Conservation (phyloP, 2,797 vertebrate genomes). For the Merluccius polli region DNA sequence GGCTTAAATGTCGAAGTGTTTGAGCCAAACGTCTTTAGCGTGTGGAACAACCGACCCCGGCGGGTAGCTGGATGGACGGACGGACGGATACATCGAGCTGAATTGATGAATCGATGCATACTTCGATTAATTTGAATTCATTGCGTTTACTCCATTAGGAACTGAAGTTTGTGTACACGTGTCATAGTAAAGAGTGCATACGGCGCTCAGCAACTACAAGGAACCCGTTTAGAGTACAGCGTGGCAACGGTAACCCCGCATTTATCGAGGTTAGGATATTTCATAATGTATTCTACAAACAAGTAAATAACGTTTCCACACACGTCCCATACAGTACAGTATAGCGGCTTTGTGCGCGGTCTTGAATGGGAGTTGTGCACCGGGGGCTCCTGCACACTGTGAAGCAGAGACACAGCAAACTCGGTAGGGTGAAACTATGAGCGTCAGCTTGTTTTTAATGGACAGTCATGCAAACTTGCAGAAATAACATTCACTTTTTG, state of each 20-base stretch:
- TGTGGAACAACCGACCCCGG: too few relatives aligned
- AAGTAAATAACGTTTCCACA: too few relatives aligned
- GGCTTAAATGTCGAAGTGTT: neutral
- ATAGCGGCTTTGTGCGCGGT: neutral
- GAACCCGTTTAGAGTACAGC: neutral
- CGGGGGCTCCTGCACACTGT: neutral
- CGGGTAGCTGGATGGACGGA: neutral
- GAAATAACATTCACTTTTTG: conserved; percentile 32
- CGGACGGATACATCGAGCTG: neutral
- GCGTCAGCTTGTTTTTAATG: conserved; percentile 31
- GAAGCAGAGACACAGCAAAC: neutral
- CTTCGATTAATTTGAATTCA: neutral
- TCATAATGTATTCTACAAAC: too few relatives aligned
- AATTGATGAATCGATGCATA: neutral
- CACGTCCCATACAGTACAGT: neutral
- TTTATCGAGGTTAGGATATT: too few relatives aligned
- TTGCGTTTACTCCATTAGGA: too few relatives aligned
- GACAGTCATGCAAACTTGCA: conserved; percentile 20
- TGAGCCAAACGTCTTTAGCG: neutral
- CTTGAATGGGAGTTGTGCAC: neutral
- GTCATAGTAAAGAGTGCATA: too few relatives aligned
- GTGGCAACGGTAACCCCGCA: too few relatives aligned
- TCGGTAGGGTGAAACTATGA: neutral
- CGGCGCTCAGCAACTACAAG: too few relatives aligned
- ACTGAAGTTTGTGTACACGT: too few relatives aligned